These are phyloP conservation scores for Araneus ventricosus DNA, from an alignment of 1,140 invertebrate genomes.

Conservation along the genomic window DNA sequence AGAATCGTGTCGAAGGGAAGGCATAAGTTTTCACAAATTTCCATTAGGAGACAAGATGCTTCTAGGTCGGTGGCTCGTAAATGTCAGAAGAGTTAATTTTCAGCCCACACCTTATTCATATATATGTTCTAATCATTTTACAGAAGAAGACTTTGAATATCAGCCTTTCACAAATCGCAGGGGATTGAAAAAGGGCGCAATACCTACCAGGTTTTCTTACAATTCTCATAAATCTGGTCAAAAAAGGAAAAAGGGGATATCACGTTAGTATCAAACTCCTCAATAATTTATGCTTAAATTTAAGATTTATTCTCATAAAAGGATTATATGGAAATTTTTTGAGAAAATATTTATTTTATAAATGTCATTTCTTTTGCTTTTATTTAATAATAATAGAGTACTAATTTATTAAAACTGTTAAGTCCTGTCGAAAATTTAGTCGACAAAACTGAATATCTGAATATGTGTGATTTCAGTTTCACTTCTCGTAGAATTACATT, in stretches of 20 bases:
- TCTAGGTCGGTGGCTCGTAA: not conserved
- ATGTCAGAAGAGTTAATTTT: slow-evolving; percentile 5
- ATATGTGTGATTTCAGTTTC: too few species aligned
- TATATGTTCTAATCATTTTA: not conserved
- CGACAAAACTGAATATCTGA: too few species aligned
- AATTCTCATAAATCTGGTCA: not conserved
- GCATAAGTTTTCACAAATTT: not conserved
- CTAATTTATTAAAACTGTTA: too few species aligned
- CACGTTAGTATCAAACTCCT: not conserved
- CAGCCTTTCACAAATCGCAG: not conserved
- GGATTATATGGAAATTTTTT: too few species aligned
- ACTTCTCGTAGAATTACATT: too few species aligned
- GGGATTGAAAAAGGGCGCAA: not conserved
- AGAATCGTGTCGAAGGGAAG: not conserved
- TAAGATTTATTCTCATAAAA: too few species aligned
- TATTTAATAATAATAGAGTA: too few species aligned
- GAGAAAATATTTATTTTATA: too few species aligned
- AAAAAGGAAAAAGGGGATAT: not conserved
- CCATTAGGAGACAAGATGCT: not conserved
- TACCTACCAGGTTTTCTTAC: not conserved
- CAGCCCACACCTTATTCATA: not conserved
- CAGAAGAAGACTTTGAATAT: not conserved
- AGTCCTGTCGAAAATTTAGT: too few species aligned
- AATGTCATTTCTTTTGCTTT: too few species aligned
- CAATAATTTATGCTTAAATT: not conserved